These are phyloP conservation scores for Phataginus tricuspis DNA, from an alignment of 2,797 vertebrate genomes.

Conservation along the genomic window DNA sequence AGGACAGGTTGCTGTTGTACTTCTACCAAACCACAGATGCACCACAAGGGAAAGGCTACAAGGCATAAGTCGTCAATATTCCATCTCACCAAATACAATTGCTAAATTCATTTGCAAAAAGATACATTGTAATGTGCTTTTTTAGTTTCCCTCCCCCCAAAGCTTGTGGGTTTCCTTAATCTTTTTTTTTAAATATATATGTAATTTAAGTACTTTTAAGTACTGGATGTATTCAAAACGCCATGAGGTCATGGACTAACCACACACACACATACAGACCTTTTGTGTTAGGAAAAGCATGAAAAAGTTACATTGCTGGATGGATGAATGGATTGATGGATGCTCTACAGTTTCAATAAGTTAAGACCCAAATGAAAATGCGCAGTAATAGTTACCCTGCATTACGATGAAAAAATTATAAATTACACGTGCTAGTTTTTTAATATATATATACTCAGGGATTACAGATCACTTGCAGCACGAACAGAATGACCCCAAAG, in stretches of 20 bases:
- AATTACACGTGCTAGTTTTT: constrained; percentile 90
- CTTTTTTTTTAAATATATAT: constrained; percentile 69
- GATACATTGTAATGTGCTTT: constrained; percentile 91
- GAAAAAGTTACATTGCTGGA: constrained; percentile 88
- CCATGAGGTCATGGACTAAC: constrained; percentile 86
- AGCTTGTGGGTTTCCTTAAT: constrained; percentile 75
- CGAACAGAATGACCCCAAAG: constrained; percentile 89
- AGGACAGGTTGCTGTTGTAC: constrained; percentile 91
- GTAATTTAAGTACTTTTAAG: constrained; percentile 78
- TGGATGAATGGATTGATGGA: constrained; percentile 71
- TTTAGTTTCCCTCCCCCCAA: constrained; percentile 79
- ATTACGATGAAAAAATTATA: constrained; percentile 91
- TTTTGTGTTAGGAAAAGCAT: constrained; percentile 88
- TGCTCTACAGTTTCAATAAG: constrained; percentile 89
- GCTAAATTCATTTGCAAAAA: constrained; percentile 86
- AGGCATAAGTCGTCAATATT: constrained; percentile 85
- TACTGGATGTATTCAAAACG: constrained; percentile 86
- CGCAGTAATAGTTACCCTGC: constrained; percentile 90
- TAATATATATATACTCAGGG: constrained; percentile 85
- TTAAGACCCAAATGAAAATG: constrained; percentile 90
- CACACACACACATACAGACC: constrained; percentile 88
- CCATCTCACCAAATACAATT: constrained; percentile 87
- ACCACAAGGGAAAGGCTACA: constrained; percentile 90
- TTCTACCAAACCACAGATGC: constrained; percentile 91
- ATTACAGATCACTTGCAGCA: constrained; percentile 91